Conservation (phyloP, 2,113 vertebrate genomes). For the Addax nasomaculatus region DNA sequence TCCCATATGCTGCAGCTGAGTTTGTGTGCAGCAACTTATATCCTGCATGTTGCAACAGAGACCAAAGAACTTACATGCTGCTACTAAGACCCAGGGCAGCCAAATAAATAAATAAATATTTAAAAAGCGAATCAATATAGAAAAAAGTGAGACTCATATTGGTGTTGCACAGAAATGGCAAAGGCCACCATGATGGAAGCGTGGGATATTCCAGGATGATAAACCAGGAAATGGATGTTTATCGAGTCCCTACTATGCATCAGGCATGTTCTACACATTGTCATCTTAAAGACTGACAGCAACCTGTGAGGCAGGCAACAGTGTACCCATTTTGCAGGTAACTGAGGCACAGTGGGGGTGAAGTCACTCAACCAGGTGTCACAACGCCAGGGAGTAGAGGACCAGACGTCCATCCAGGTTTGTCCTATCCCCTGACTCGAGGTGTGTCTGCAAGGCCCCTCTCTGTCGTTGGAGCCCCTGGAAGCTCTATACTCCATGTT, state of each 20-base stretch:
- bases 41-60: background rate
- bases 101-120: background rate
- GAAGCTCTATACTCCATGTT: background rate
- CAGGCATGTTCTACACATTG: background rate
- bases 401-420: background rate
- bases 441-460: background rate
- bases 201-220: background rate
- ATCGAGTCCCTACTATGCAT: fast-evolving
- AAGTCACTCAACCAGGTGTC: background rate
- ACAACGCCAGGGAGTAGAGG: background rate
- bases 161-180: background rate
- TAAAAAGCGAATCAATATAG: background rate
- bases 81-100: background rate
- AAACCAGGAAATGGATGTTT: background rate
- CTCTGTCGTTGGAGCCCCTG: background rate
- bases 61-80: background rate
- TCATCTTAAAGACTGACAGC: background rate
- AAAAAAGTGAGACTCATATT: background rate
- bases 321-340: background rate
- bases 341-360: background rate
- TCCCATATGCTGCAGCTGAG: background rate
- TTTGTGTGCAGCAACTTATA: background rate
- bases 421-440: background rate
- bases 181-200: background rate
- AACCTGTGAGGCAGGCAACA: background rate